Percentiles rank a stretch among this genome's conserved stretches.
These are phyloP conservation scores for Eupelmus urozonus DNA, from an alignment of 2,888 invertebrate species.

Conservation along the genomic window DNA sequence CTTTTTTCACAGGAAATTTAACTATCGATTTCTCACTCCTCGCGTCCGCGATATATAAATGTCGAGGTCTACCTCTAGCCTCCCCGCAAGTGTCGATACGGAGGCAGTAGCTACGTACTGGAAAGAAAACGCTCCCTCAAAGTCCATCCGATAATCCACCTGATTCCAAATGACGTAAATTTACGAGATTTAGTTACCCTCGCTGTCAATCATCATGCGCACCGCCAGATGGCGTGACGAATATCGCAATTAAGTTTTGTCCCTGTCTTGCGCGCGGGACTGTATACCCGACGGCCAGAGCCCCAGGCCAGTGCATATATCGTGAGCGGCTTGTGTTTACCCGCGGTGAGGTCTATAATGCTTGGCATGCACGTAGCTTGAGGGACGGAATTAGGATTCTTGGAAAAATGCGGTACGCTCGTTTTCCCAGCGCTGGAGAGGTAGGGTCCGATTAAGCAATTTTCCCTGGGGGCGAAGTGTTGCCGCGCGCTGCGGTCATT, in stretches of 20 bases:
- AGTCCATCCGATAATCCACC: conserved; percentile 5
- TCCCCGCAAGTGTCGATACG: not conserved
- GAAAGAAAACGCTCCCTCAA: conserved; percentile 42
- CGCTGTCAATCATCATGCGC: too few relatives aligned
- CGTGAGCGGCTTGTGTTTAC: conserved; percentile 18
- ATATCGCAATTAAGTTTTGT: conserved; percentile 65
- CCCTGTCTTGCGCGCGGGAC: not conserved
- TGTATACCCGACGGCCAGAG: not conserved
- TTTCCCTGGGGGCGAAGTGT: not conserved
- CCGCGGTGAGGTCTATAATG: not conserved
- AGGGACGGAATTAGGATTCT: conserved; percentile 20
- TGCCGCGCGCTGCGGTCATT: too few relatives aligned
- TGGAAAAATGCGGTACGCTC: not conserved
- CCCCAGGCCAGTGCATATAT: not conserved
- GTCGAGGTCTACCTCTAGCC: not conserved
- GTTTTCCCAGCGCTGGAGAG: too few relatives aligned
- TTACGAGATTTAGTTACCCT: too few relatives aligned
- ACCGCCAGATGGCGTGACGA: conserved; percentile 66
- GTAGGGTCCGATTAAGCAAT: conserved; percentile 18
- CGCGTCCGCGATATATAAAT: conserved; percentile 8
- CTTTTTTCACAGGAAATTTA: conserved; percentile 53
- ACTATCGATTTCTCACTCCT: conserved; percentile 54
- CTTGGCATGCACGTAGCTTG: not conserved
- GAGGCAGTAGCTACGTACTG: not conserved
- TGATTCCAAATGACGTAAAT: too few relatives aligned